phyloP scores from a whole-genome alignment of 64 coral and sea anemone genomes.

The Catalaphyllia jardinei region DNA sequence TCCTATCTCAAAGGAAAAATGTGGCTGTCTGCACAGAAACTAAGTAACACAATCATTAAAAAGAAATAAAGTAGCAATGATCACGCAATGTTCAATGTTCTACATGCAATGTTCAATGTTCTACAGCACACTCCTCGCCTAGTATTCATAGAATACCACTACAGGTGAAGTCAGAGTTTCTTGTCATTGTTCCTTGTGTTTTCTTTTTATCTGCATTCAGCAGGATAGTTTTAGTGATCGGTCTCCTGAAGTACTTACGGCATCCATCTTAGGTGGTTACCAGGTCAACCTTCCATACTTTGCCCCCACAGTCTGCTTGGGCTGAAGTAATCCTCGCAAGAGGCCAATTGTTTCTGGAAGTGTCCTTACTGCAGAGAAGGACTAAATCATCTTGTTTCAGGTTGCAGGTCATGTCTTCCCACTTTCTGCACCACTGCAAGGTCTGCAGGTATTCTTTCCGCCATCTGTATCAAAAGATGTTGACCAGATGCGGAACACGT shows the following conservation, averaged over 20 bases:
- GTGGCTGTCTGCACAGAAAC: too few species aligned
- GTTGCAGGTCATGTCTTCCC: background rate
- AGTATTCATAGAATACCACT: too few species aligned
- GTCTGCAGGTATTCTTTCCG: slow-evolving; percentile 27
- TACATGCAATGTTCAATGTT: too few species aligned
- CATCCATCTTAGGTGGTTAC: slow-evolving; percentile 5
- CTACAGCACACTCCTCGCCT: too few species aligned
- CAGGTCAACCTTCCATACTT: slow-evolving; percentile 24
- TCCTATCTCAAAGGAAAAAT: too few species aligned
- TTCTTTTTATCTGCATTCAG: background rate
- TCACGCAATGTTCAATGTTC: too few species aligned
- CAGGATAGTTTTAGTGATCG: slow-evolving; percentile 13
- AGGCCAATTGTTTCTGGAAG: background rate
- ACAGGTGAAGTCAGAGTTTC: too few species aligned
- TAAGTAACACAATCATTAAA: too few species aligned
- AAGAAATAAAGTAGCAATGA: too few species aligned
- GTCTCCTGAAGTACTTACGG: slow-evolving; percentile 3
- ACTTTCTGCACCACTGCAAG: slow-evolving; percentile 49
- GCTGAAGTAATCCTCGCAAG: background rate
- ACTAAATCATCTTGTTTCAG: slow-evolving; percentile 31
- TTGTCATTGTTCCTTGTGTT: too few species aligned
- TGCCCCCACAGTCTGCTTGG: background rate
- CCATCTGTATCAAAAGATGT: slow-evolving; percentile 53
- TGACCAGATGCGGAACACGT: slow-evolving; percentile 47
- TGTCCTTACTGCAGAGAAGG: background rate